These are phyloP conservation scores for Colossoma macropomum DNA, from an alignment of 2,113 vertebrate species.

Conservation along the genomic window DNA sequence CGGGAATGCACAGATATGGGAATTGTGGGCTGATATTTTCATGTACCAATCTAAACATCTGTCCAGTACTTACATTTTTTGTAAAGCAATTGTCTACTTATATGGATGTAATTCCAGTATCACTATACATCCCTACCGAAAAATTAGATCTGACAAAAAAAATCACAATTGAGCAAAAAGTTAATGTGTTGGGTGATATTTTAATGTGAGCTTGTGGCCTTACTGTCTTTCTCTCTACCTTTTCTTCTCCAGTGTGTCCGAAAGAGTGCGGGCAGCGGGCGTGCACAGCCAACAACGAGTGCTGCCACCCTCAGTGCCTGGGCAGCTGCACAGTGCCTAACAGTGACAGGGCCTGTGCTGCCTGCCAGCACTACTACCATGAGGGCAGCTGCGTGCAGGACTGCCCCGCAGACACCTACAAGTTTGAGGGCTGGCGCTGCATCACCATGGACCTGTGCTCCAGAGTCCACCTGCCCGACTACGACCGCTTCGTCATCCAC, in stretches of 20 bases:
- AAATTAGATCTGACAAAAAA: too few relatives aligned
- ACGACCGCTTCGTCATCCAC: constrained; percentile 88
- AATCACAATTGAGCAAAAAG: too few relatives aligned
- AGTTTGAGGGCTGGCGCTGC: constrained; percentile 96
- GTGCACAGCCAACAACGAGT: constrained; percentile 85
- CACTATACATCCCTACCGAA: too few relatives aligned
- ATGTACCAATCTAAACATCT: too few relatives aligned
- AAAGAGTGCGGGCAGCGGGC: constrained; percentile 83
- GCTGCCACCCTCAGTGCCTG: constrained; percentile 94
- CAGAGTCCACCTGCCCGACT: constrained; percentile 79
- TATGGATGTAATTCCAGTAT: too few relatives aligned
- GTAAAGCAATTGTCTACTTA: too few relatives aligned
- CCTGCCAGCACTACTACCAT: constrained; percentile 91
- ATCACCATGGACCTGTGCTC: constrained; percentile 89
- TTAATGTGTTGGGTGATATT: too few relatives aligned
- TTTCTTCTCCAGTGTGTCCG: constrained; percentile 84
- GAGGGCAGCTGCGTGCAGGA: constrained; percentile 86
- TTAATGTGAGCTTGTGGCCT: background rate
- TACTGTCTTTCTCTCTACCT: background rate
- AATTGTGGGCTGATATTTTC: too few relatives aligned
- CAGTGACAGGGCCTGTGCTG: constrained; percentile 86
- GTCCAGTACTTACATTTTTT: too few relatives aligned
- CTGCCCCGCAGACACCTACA: constrained; percentile 90
- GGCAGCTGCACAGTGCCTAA: constrained; percentile 86
- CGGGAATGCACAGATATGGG: too few relatives aligned